phyloP scores from a whole-genome alignment of 1,140 invertebrate genomes.

The Hylyphantes graminicola region DNA sequence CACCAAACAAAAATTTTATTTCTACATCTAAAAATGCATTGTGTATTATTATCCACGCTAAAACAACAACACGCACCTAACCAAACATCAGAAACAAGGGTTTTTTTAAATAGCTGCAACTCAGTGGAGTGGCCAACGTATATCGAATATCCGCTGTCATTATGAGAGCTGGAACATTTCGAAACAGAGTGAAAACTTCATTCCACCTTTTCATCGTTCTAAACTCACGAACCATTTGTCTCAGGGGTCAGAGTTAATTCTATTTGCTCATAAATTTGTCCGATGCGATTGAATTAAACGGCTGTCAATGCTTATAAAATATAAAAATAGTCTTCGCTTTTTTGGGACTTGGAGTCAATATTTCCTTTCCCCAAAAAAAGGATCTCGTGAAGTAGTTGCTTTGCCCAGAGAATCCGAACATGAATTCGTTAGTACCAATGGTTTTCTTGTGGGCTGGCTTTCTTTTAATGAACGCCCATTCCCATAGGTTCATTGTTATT shows the following conservation, averaged over 20 bases:
- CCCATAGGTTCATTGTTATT: slow-evolving; percentile 49
- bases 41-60: too few species aligned
- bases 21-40: too few species aligned
- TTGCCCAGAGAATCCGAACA: slow-evolving; percentile 30
- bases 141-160: too few species aligned
- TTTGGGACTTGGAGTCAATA: slow-evolving; percentile 31
- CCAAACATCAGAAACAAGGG: too few species aligned
- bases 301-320: slow-evolving; percentile 23
- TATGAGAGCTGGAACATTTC: not conserved
- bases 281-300: slow-evolving; percentile 39
- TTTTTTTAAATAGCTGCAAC: too few species aligned
- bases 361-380: slow-evolving; percentile 22
- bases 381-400: not conserved
- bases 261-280: slow-evolving; percentile 57
- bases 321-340: not conserved
- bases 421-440: not conserved
- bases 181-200: slow-evolving; percentile 10
- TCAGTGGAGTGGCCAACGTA: too few species aligned
- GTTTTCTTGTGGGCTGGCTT: not conserved
- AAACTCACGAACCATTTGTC: slow-evolving; percentile 16
- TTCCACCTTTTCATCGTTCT: not conserved
- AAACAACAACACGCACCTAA: too few species aligned
- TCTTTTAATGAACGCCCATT: slow-evolving; percentile 9
- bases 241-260: slow-evolving; percentile 36
- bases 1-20: too few species aligned